Conservation (phyloP, 2,797 vertebrate genomes). For the Hafferia zeledoni region DNA sequence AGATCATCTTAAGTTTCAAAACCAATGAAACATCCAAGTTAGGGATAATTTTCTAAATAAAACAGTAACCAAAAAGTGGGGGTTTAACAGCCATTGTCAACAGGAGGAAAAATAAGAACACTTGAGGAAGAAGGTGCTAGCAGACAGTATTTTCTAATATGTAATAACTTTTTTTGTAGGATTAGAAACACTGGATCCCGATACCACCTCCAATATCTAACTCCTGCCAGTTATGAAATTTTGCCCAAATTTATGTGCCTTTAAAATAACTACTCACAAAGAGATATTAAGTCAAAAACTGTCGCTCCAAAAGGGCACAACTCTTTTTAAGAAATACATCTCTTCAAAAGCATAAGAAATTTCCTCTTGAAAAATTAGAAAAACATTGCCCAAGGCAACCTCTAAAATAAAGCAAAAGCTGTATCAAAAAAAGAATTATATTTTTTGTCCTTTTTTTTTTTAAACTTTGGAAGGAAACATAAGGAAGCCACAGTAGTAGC, state of each 20-base stretch:
- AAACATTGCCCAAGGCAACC: not conserved
- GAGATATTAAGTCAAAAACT: not conserved
- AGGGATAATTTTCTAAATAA: not conserved
- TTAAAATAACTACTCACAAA: not conserved
- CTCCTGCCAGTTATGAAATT: not conserved
- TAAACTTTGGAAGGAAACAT: not conserved
- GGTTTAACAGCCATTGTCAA: not conserved
- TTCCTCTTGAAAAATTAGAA: not conserved
- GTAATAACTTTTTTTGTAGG: not conserved
- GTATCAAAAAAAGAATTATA: not conserved
- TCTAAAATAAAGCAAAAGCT: not conserved
- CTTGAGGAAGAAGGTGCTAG: not conserved
- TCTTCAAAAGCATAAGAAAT: not conserved
- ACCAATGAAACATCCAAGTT: not conserved
- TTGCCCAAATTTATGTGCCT: not conserved
- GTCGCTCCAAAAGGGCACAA: not conserved
- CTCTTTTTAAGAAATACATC: not conserved
- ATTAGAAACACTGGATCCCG: not conserved
- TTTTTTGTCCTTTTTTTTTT: not conserved
- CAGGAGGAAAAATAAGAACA: not conserved
- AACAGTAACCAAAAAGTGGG: rapidly evolving
- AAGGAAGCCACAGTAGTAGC: not conserved
- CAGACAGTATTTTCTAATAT: not conserved
- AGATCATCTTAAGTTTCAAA: not conserved
- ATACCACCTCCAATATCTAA: not conserved